These are phyloP conservation scores for Poeciliopsis gracilis DNA, from an alignment of 2,797 vertebrate genomes.

Conservation along the genomic window DNA sequence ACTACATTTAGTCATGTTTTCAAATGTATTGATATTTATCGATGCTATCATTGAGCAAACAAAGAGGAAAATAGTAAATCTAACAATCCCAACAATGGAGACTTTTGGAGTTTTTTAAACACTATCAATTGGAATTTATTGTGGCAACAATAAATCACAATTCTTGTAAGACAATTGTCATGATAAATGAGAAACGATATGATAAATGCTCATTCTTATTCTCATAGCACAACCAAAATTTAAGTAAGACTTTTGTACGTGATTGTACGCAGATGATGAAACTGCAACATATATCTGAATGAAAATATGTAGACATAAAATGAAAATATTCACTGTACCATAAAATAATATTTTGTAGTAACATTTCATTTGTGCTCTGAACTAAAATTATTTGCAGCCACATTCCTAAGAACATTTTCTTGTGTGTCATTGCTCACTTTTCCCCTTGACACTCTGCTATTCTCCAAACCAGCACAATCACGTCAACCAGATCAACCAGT, in stretches of 20 bases:
- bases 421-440: slow-evolving; percentile 31
- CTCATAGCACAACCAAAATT: neutral
- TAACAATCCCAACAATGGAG: too few species aligned
- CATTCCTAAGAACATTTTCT: slow-evolving; percentile 20
- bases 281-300: neutral
- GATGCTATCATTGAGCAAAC: too few species aligned
- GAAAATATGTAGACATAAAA: neutral
- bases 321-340: neutral
- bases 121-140: neutral
- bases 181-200: too few species aligned
- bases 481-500: slow-evolving; percentile 39
- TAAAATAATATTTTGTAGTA: neutral
- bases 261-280: neutral
- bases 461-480: slow-evolving; percentile 44
- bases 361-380: slow-evolving; percentile 1
- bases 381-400: slow-evolving; percentile 6
- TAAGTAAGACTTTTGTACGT: neutral
- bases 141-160: neutral
- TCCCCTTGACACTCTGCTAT: slow-evolving; percentile 16
- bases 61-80: too few species aligned
- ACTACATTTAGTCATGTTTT: too few species aligned
- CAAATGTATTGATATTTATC: too few species aligned
- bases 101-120: too few species aligned
- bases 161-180: too few species aligned
- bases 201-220: too few species aligned